Conservation (phyloP, 2,113 vertebrate genomes). For the Cacatua alba region DNA sequence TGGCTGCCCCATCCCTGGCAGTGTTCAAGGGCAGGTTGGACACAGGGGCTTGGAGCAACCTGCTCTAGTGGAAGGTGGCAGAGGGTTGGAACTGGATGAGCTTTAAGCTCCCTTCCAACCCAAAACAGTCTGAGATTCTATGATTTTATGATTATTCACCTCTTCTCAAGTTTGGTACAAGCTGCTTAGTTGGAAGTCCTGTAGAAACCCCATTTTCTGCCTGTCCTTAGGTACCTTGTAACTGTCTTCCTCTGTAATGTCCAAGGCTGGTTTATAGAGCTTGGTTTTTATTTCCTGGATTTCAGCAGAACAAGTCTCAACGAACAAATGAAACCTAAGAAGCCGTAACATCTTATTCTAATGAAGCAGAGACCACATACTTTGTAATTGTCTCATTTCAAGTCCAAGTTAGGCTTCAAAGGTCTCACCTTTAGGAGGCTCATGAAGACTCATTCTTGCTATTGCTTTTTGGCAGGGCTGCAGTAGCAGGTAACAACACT, state of each 20-base stretch:
- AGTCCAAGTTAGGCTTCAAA: constrained; percentile 20
- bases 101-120: background rate
- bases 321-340: background rate
- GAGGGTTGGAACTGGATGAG: no score
- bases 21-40: no score
- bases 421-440: background rate
- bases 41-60: no score
- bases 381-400: constrained; percentile 25
- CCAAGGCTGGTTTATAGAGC: background rate
- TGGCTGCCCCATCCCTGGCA: no score
- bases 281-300: constrained; percentile 16
- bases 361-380: background rate
- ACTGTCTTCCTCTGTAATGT: background rate
- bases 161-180: background rate
- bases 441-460: background rate
- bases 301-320: background rate
- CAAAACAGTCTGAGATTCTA: background rate
- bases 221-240: background rate
- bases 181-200: background rate
- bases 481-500: background rate
- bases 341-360: background rate
- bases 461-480: background rate
- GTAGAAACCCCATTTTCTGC: background rate
- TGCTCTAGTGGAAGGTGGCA: background rate
- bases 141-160: background rate